Evolutionary conservation across 2,888 invertebrate species (phyloP).

Genomic region (Scaptomyza flava): DNA sequence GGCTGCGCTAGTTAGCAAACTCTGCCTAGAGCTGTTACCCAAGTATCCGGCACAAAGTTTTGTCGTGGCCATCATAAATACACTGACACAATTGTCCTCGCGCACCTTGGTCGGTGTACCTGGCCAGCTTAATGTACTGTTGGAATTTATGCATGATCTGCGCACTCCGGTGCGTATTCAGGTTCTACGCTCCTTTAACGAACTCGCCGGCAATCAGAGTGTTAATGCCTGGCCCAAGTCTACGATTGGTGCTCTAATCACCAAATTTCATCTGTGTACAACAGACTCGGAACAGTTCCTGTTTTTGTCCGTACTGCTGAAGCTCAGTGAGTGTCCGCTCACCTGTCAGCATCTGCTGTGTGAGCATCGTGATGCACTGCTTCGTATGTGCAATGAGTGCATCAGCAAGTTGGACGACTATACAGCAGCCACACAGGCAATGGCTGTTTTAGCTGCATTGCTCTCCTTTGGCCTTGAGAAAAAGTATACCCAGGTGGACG

Average conservation of each 20-base stretch:
- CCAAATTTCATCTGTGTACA: slow-evolving; percentile 80
- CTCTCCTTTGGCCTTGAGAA: slow-evolving; percentile 71
- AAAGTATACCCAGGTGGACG: slow-evolving; percentile 51
- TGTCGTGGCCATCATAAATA: slow-evolving; percentile 92
- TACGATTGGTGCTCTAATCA: slow-evolving; percentile 83
- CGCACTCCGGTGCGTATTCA: slow-evolving; percentile 89
- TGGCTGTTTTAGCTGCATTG: slow-evolving; percentile 83
- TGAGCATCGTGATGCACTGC: slow-evolving; percentile 80
- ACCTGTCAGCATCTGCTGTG: slow-evolving; percentile 82
- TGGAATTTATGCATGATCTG: slow-evolving; percentile 89
- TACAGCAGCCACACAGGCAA: slow-evolving; percentile 82
- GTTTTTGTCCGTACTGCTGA: slow-evolving; percentile 82
- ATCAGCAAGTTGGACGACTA: slow-evolving; percentile 82
- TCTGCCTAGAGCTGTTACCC: slow-evolving; percentile 90
- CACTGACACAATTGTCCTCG: slow-evolving; percentile 94
- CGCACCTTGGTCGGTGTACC: slow-evolving; percentile 96
- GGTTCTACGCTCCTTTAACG: slow-evolving; percentile 88
- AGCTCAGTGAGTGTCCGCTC: slow-evolving; percentile 83
- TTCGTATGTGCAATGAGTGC: slow-evolving; percentile 82
- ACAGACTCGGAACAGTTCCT: slow-evolving; percentile 83
- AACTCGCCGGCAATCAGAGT: slow-evolving; percentile 88
- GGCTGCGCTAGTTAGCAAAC: slow-evolving; percentile 88
- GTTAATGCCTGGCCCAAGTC: slow-evolving; percentile 92
- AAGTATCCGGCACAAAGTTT: slow-evolving; percentile 93
- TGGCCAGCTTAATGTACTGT: slow-evolving; percentile 89